Base-by-base conservation (phyloP, 2,888 invertebrate species). In the Teleogryllus oceanicus region DNA sequence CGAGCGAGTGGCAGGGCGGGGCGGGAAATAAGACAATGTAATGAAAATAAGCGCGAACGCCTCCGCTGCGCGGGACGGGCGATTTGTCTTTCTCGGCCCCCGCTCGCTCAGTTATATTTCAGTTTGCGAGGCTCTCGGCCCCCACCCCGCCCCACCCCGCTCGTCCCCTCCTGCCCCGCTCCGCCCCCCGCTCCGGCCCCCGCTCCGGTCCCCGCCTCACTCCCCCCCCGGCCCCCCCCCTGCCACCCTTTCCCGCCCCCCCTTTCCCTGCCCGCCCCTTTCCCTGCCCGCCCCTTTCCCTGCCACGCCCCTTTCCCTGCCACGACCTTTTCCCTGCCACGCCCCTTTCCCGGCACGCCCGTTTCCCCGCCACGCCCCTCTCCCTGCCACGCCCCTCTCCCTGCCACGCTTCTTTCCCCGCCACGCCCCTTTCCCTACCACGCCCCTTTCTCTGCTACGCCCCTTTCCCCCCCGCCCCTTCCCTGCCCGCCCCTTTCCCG, bases 21-120 rank as follows among this genome's bases (percentile, higher is more conserved):
- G n/a, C 62, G 62, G 62, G 16, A n/a, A 62, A 62, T 62, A 62
- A 62, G 62, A 62, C 62, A 62, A 62, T 62, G 62, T 62, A 62
- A 62, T 62, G 62, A 62, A 62, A 62, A 62, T 62, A 62, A 62
- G 62, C 62, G 62, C 62, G 16, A 62, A 16, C 62, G 62, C 62
- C 62, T 62, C 62, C 62, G 8, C 62, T 62, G 62, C 62, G n/a
- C 13, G 62, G 16, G 16, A 13, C 16, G 62, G 62, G 16, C 8
- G 16, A 16, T 62, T 62, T 62, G 62, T 62, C 62, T 62, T 62
- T 62, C 16, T 13, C 62, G 62, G 4, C 62, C 16, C 62, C 62
- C 62, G n/a, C 62, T n/a, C 62, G 13, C 62, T 62, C 62, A 62
- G 62, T 62, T 62, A 62, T n/a, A 62, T 62, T 62, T 62, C 62